Base-by-base conservation (phyloP, 1,140 invertebrate species). In the Calephelis nemesis region DNA sequence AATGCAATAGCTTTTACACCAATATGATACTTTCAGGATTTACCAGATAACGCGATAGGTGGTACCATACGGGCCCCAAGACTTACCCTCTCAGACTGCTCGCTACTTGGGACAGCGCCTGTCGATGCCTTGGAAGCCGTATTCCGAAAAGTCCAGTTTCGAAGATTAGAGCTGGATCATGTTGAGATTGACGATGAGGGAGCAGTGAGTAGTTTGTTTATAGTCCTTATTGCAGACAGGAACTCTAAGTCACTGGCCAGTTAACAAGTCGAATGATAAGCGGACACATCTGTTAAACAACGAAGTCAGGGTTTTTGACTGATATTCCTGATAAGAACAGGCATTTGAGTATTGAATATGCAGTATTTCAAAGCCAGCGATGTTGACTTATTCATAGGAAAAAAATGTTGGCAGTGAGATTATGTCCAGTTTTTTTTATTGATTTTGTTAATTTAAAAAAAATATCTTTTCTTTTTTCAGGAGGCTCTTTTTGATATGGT, bases 401-500 rank as follows among this genome's bases (percentile, higher is more conserved):
- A 30, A 30, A 30, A 30, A 30, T 30, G 30, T 30, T 30, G 30
- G 3, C 30, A 30, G 30, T 30, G 30, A 30, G 30, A 30, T 30
- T 30, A 30, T 30, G 30, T 30, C 4, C 30, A 30, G 30, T n/a
- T n/a, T n/a, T n/a, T n/a, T n/a, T n/a, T 30, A 30, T 30, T 30
- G 42, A 45, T 45, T 7, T 7, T 45, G 42, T 7, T 0, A 9
- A 45, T 6, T 45, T 45, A 8, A 9, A 9, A 7, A 9, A 9
- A 45, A 45, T 42, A 45, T 0, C 19, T 12, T 64, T 62, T 15
- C 58, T 6, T 10, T 40, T 82, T 83, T 62, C 84, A 84, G 89
- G 94, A 96, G 75, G 95, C 96, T 52, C 86, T 98, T 50, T 98
- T 97, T 90, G 97, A 98, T 85, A 98, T 98, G 96, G 94, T 98